These are phyloP conservation scores for Eupithecia centaureata DNA, from an alignment of 2,888 invertebrate species.

Conservation along the genomic window DNA sequence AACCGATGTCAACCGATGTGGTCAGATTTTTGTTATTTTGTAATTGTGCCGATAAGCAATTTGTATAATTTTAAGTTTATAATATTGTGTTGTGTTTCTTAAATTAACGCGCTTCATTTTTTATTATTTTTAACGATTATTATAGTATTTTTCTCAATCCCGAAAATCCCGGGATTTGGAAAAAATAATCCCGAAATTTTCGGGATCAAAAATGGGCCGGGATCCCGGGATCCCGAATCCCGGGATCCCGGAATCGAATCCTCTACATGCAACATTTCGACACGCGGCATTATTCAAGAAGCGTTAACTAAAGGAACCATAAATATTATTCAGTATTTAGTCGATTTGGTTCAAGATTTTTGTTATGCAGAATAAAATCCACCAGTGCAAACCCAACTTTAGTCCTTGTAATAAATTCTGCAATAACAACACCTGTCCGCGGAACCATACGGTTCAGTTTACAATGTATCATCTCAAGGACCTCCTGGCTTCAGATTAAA, in stretches of 20 bases:
- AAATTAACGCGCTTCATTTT: too few species aligned
- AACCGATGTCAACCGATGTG: too few species aligned
- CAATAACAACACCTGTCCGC: conserved; percentile 44
- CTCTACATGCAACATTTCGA: conserved; percentile 3
- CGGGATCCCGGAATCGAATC: background rate
- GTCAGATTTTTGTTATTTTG: too few species aligned
- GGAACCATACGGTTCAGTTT: conserved; percentile 49
- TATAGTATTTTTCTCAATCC: too few species aligned
- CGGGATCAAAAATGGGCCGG: too few species aligned
- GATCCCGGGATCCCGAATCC: too few species aligned
- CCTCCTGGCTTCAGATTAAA: conserved; percentile 69
- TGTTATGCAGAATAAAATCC: background rate
- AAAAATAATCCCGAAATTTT: too few species aligned
- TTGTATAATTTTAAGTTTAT: too few species aligned
- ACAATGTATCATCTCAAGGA: conserved; percentile 55
- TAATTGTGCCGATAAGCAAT: too few species aligned
- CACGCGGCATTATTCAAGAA: conserved; percentile 6
- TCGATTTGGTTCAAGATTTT: background rate
- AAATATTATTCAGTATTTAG: background rate
- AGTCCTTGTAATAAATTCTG: conserved; percentile 36
- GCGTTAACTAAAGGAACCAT: background rate
- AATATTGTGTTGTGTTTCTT: too few species aligned
- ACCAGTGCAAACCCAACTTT: background rate
- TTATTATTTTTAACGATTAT: too few species aligned
- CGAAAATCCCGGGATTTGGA: too few species aligned